These are phyloP conservation scores for Teleogryllus occipitalis DNA, from an alignment of 1,140 invertebrate species.

Conservation along the genomic window DNA sequence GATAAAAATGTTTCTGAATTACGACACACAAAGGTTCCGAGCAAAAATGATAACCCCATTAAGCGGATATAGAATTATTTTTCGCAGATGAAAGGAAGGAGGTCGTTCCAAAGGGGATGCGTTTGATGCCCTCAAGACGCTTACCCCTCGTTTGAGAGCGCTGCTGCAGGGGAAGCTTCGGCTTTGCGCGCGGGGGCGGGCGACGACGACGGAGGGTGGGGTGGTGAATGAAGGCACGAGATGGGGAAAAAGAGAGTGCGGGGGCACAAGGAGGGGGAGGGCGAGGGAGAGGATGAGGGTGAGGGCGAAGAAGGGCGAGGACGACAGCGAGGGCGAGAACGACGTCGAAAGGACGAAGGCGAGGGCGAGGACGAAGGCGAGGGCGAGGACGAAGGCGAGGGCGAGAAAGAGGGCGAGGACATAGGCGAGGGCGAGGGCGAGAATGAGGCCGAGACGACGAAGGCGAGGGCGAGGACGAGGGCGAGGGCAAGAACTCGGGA, in stretches of 20 bases:
- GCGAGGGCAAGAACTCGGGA: too few species aligned
- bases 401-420: too few species aligned
- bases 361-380: too few species aligned
- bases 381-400: too few species aligned
- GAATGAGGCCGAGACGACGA: too few species aligned
- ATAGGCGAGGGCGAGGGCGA: too few species aligned
- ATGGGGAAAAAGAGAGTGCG: not conserved
- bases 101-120: not conserved
- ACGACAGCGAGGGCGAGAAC: too few species aligned
- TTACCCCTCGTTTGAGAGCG: not conserved
- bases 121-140: not conserved
- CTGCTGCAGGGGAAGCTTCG: not conserved
- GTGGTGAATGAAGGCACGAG: not conserved
- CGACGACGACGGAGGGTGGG: not conserved
- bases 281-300: not conserved
- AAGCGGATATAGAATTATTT: not conserved
- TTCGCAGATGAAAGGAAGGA: too few species aligned
- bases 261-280: not conserved
- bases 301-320: too few species aligned
- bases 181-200: not conserved
- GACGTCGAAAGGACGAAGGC: too few species aligned
- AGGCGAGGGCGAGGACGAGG: too few species aligned
- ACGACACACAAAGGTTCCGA: not conserved
- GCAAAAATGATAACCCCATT: not conserved
- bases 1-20: not conserved